Evolutionary conservation across 2,888 invertebrate genomes (phyloP), one percentile per base, ranked within the genome.

Genomic region (Anagyrus pseudococci): DNA sequence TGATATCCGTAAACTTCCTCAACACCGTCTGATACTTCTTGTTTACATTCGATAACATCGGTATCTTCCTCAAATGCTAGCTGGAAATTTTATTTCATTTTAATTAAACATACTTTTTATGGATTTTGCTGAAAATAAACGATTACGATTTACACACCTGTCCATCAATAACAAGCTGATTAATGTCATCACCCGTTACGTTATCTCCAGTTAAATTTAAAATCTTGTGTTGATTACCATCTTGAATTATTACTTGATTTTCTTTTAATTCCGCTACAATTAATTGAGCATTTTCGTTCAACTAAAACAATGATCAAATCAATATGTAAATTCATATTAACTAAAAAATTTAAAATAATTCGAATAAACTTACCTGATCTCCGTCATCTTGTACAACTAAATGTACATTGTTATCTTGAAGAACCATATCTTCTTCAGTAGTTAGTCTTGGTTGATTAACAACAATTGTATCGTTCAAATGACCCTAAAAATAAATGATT

Each of bases 401-500:
- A 57, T 82, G 81, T 0, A 76, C 76, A 52, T 81, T 17, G 64
- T 84, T 81, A 26, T 84, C 75, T 65, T 84, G 83, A 61, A 62
- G 54, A n/a, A 65, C 26, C 1, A 65, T 46, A 63, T 85, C 83
- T 44, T 84, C 83, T 49, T 84, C 84, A 1, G 84, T 83, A n/a
- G 87, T 85, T 15, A 93, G 84, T 52, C 90, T 83, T 0, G 93
- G 93, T 74, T 92, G 91, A 75, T 93, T 93, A 0, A 93, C 89
- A 0, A 93, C 90, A 67, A 93, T 93, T 0, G 90, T 91, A 70
- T 92, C 92, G 57, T 91, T 91, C 40, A 89, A 77, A 76, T 93
- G 93, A 1, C 89, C 89, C 84, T 87, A 82, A 0, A 76, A 79
- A 26, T n/a, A 54, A 41, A 26, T 17, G 10, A 48, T 23, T 3